Evolutionary conservation across 1,140 invertebrate genomes (phyloP), one percentile per base, ranked within the genome.

Genomic region (Cyclargus thomasi): DNA sequence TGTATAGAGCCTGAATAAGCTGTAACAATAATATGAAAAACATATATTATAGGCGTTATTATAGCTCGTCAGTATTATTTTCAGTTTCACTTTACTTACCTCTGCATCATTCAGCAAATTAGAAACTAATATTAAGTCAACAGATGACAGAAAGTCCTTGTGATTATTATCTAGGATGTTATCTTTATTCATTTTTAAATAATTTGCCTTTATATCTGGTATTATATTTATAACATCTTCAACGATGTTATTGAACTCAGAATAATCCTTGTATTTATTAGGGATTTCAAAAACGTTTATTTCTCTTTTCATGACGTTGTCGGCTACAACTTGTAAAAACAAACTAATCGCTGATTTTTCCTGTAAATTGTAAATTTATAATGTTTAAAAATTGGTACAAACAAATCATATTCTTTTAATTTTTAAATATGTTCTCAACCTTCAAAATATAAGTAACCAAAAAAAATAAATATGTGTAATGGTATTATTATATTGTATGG

Each of bases 321-420:
- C 68, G 47, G 63, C 53, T 18, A 47, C 55, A n/a, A 21, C 21
- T 69, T 69, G 68, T 23, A 69, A 53, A 39, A 64, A 69, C 3
- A 64, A 20, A 29, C 59, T 29, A 23, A 65, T 35, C 14, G 63
- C 16, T 2, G 63, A 53, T n/a, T 14, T 17, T n/a, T 69, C 68
- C 68, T 69, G 35, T 22, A 39, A 68, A 63, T 21, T 62, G 4
- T 0, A 11, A 39, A 63, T n/a, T n/a, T n/a, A n/a, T n/a, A 63
- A 16, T n/a, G 10, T 21, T 18, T 63, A 17, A 18, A 1, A 20
- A 68, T 53, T 5, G 53, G 3, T 57, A 11, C 3, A 53, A 23
- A 57, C 21, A 11, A 20, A 11, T 11, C 20, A 5, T 18, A 22
- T 57, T n/a, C n/a, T 1, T 36, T 53, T 36, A 5, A 0, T 2